Conservation (phyloP, 2,797 vertebrate genomes). For the Merluccius polli region DNA sequence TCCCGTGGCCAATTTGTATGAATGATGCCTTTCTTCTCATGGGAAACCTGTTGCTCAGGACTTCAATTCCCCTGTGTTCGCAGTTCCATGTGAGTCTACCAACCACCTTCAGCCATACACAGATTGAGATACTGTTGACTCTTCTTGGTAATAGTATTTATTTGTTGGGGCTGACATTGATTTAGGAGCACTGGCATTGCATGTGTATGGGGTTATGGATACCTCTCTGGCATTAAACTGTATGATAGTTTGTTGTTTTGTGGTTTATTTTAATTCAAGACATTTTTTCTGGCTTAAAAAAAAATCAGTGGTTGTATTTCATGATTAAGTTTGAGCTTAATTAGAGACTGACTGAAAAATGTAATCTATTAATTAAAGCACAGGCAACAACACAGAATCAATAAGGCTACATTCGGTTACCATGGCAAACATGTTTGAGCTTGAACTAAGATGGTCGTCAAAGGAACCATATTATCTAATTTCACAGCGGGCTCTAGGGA, state of each 20-base stretch:
- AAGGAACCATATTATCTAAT: background rate
- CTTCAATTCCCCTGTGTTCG: slow-evolving; percentile 40
- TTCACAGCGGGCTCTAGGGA: background rate
- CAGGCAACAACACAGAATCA: no score
- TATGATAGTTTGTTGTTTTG: no score
- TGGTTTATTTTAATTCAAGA: no score
- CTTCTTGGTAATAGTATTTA: slow-evolving; percentile 18
- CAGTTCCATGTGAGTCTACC: slow-evolving; percentile 34
- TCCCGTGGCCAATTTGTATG: slow-evolving; percentile 36
- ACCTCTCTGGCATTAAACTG: no score
- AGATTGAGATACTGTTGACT: slow-evolving; percentile 43
- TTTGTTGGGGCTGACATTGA: slow-evolving; percentile 46
- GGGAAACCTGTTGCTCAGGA: slow-evolving; percentile 24
- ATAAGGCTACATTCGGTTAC: background rate
- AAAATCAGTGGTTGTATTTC: no score
- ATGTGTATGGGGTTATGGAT: background rate
- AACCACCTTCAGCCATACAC: slow-evolving; percentile 35
- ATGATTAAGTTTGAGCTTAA: background rate
- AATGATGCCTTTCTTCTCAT: slow-evolving; percentile 58
- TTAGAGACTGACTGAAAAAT: background rate
- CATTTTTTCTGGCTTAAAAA: no score
- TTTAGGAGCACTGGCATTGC: slow-evolving; percentile 12
- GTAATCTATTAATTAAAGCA: background rate
- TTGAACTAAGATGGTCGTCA: background rate
- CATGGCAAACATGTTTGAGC: background rate